Evolutionary conservation across 2,888 invertebrate genomes (phyloP), one percentile per base, ranked within the genome.

Genomic region (Leptopilina syphax): DNA sequence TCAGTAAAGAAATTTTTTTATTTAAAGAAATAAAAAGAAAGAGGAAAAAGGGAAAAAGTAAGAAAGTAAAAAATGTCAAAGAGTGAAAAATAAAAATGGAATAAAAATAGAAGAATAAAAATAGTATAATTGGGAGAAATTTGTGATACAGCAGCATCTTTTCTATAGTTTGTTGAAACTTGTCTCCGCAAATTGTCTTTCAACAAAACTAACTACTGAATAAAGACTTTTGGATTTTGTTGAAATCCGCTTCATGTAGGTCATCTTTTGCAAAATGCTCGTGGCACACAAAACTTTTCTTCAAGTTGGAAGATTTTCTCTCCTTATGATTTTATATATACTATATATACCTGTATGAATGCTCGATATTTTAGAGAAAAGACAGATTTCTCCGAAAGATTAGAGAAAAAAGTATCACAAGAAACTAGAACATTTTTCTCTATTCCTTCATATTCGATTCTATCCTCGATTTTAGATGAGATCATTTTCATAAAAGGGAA

Each of bases 381-480:
- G 47, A 93, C 93, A 0, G 93, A 93, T 2, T 93, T 93, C 86
- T 94, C 94, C 83, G 91, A 93, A 1, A 93, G 93, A 50, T 93
- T 94, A 2, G 92, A 84, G 84, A 93, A 93, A 85, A 94, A 93
- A 9, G 93, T 88, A 13, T 92, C 91, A 83, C 93, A 93, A 1
- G 80, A 79, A 10, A 77, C 78, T 77, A 68, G 85, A 80, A 60
- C 79, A 65, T 87, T 77, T 41, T 81, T 85, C 10, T 85, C 87
- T 5, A 85, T 87, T 12, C 88, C 88, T 50, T 92, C 44, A 44
- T 44, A 44, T 44, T 44, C 8, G 8, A 44, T 44, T 44, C 8
- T 44, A 1, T 44, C 0, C 44, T 44, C 8, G 44, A 44, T 44
- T 44, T 8, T 8, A 44, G 8, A 44, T 44, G 44, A 8, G 1